A percentile compares a stretch with the other conserved stretches of the same genome.
Conservation (phyloP, 2,113 vertebrate genomes). For the Tetrax tetrax region DNA sequence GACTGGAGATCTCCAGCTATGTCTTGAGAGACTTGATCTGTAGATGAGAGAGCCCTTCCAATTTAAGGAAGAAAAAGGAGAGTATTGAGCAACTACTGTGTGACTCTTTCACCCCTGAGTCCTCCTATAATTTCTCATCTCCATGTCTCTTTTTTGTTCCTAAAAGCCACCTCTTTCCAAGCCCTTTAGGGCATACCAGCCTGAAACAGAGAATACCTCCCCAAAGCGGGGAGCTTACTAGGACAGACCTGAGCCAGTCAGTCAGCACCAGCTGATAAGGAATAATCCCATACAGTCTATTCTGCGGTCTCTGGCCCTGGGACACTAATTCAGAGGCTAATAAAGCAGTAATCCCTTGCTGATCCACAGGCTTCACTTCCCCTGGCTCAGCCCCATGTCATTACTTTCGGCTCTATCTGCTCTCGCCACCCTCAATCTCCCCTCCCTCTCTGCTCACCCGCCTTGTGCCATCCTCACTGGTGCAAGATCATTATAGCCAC, state of each 20-base stretch:
- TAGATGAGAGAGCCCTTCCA: conserved; percentile 28
- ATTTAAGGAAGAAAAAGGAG: conserved; percentile 25
- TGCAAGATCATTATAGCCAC: background rate
- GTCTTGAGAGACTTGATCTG: background rate
- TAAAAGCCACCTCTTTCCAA: background rate
- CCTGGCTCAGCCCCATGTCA: background rate
- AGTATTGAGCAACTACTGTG: background rate
- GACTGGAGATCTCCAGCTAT: conserved; percentile 8
- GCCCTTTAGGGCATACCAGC: background rate
- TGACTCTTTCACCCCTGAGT: background rate
- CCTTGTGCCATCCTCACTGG: rapidly evolving
- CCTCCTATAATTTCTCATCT: background rate
- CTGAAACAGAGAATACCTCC: background rate
- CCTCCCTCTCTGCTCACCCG: background rate
- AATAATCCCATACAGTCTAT: conserved; percentile 7
- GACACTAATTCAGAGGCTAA: conserved; percentile 49
- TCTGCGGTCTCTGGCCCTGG: background rate
- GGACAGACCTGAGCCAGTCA: background rate
- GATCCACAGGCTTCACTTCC: background rate
- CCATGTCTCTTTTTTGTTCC: background rate
- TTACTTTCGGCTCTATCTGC: background rate
- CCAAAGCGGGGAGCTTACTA: background rate
- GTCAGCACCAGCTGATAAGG: background rate
- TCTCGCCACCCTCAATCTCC: background rate
- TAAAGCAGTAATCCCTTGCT: conserved; percentile 43